These are phyloP conservation scores for Nomada ruficornis DNA, from an alignment of 2,888 invertebrate genomes.

Conservation along the genomic window DNA sequence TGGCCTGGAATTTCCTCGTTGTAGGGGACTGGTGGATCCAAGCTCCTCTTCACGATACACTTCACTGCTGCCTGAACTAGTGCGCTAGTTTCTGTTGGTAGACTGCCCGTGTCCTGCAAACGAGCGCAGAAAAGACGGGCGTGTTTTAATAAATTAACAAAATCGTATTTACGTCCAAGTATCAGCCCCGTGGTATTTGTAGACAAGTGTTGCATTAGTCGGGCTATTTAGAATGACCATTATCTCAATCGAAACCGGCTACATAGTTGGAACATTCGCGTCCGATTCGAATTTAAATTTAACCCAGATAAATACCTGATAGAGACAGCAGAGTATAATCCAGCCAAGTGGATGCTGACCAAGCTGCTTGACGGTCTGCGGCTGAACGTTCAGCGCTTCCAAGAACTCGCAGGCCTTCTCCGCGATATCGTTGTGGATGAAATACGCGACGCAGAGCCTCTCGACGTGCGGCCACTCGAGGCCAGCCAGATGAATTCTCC, in stretches of 20 bases:
- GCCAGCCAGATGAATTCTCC: constrained; percentile 85
- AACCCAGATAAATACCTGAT: constrained; percentile 81
- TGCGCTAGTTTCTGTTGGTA: constrained; percentile 81
- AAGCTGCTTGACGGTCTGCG: constrained; percentile 81
- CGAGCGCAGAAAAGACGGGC: not conserved
- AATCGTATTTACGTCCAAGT: too few relatives aligned
- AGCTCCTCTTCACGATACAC: constrained; percentile 84
- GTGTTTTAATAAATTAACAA: too few relatives aligned
- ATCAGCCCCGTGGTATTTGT: too few relatives aligned
- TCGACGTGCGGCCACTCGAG: constrained; percentile 85
- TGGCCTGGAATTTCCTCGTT: constrained; percentile 83
- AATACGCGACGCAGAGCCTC: constrained; percentile 84
- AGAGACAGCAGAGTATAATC: constrained; percentile 85
- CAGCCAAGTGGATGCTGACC: constrained; percentile 86
- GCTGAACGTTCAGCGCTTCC: constrained; percentile 83
- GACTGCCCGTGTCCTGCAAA: constrained; percentile 74
- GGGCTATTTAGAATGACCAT: too few relatives aligned
- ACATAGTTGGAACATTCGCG: too few relatives aligned
- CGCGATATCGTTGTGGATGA: constrained; percentile 84
- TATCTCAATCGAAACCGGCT: too few relatives aligned
- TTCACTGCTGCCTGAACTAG: constrained; percentile 84
- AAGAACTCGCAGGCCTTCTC: constrained; percentile 82
- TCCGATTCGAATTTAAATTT: too few relatives aligned
- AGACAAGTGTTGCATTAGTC: too few relatives aligned
- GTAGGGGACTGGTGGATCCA: constrained; percentile 77